These are phyloP conservation scores for Strongylocentrotus purpuratus DNA, from an alignment of 35 echinoderm and acorn worm genomes.

Conservation along the genomic window DNA sequence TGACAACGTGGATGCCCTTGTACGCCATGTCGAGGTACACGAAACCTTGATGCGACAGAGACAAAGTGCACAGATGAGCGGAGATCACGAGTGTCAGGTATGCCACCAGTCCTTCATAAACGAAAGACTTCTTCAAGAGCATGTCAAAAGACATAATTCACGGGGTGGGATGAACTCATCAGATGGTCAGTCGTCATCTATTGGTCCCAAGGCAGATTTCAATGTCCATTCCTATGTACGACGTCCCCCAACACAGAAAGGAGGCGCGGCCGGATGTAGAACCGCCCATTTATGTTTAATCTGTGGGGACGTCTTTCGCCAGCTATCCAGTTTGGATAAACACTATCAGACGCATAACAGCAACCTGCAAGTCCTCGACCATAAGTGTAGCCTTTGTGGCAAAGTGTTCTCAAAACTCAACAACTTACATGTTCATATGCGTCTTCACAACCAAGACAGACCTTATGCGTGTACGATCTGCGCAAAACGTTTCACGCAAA, in stretches of 20 bases:
- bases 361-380: conserved; percentile 6
- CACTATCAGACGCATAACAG: conserved; percentile 32
- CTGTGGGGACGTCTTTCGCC: conserved; percentile 24
- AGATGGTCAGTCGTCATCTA: neutral
- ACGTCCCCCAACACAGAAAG: neutral
- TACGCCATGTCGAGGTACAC: conserved; percentile 32
- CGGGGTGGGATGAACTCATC: neutral
- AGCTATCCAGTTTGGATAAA: conserved; percentile 33
- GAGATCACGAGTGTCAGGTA: conserved; percentile 31
- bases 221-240: conserved; percentile 20
- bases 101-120: conserved; percentile 23
- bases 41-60: conserved; percentile 13
- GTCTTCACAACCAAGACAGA: conserved; percentile 58
- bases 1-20: neutral
- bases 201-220: conserved; percentile 35
- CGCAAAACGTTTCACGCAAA: conserved; percentile 60
- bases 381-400: conserved; percentile 53
- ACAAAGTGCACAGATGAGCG: conserved; percentile 27
- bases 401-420: conserved; percentile 52
- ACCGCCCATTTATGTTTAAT: conserved; percentile 25
- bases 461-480: conserved; percentile 66
- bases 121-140: conserved; percentile 29
- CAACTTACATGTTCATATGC: conserved; percentile 68
- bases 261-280: neutral
- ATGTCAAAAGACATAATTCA: conserved; percentile 42